A percentile compares a stretch with the other conserved stretches of the same genome.
Conservation (phyloP, 2,888 invertebrate genomes). For the Acleris sparsana region DNA sequence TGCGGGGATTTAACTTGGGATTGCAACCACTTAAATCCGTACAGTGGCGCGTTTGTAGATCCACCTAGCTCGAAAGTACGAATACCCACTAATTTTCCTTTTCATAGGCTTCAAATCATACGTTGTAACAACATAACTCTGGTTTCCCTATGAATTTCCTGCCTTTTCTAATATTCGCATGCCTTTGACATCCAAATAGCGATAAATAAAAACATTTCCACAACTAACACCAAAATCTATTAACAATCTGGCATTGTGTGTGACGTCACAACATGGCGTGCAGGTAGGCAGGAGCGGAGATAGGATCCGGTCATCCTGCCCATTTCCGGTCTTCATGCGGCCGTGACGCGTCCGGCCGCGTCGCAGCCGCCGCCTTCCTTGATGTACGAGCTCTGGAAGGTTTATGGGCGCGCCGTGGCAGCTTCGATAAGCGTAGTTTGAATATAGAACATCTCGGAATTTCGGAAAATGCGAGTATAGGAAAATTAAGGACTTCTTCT, state of each 20-base stretch:
- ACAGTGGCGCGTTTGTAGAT: background rate
- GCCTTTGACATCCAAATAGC: constrained; percentile 18
- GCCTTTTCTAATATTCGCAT: constrained; percentile 20
- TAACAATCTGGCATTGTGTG: constrained; percentile 48
- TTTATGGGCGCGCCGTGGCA: constrained; percentile 23
- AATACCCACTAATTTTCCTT: background rate
- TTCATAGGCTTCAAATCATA: background rate
- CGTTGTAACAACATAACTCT: background rate
- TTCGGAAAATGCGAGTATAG: background rate
- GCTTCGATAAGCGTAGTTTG: constrained; percentile 25
- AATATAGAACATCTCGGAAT: background rate
- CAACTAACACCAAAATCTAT: constrained; percentile 34
- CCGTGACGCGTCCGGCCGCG: constrained; percentile 83
- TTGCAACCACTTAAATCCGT: constrained; percentile 25
- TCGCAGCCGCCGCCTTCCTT: constrained; percentile 67
- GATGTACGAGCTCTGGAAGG: constrained; percentile 62
- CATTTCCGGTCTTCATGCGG: constrained; percentile 84
- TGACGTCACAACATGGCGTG: constrained; percentile 79
- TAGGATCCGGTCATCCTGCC: constrained; percentile 84
- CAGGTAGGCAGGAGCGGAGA: constrained; percentile 81
- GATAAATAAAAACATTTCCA: constrained; percentile 32
- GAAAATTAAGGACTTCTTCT: background rate
- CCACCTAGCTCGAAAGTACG: background rate
- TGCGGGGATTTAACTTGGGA: constrained; percentile 29
- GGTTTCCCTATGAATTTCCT: background rate